A percentile compares a stretch with the other conserved stretches of the same genome.
phyloP scores from a whole-genome alignment of 2,113 vertebrate genomes.

The Manacus vitellinus region DNA sequence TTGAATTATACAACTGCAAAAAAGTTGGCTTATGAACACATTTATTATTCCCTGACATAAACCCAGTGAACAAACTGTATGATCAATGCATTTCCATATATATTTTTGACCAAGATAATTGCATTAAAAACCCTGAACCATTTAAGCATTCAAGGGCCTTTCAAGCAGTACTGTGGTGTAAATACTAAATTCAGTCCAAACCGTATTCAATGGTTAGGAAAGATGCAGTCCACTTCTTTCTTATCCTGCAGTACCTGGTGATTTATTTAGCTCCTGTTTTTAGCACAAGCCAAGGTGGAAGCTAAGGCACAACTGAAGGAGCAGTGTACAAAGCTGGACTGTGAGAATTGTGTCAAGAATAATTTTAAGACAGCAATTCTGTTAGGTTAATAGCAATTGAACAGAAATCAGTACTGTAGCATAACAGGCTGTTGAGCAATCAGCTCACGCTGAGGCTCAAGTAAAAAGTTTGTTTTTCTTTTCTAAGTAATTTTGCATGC shows the following conservation, averaged over 20 bases:
- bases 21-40: not conserved
- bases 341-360: not conserved
- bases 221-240: not conserved
- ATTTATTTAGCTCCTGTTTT: not conserved
- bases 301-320: not conserved
- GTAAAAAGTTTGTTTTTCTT: not conserved
- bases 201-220: not conserved
- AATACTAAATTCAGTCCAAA: not conserved
- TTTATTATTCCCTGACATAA: not conserved
- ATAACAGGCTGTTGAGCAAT: not conserved
- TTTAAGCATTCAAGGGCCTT: not conserved
- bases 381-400: not conserved
- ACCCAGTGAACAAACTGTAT: not conserved
- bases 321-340: not conserved
- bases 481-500: slow-evolving; percentile 6
- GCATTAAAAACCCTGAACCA: not conserved
- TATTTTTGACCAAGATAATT: not conserved
- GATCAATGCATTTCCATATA: not conserved
- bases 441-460: not conserved
- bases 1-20: not conserved
- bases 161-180: not conserved
- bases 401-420: not conserved
- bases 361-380: not conserved
- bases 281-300: not conserved
- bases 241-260: not conserved